These are phyloP conservation scores for Microcebus murinus DNA, from an alignment of 2,113 vertebrate genomes.

Conservation along the genomic window DNA sequence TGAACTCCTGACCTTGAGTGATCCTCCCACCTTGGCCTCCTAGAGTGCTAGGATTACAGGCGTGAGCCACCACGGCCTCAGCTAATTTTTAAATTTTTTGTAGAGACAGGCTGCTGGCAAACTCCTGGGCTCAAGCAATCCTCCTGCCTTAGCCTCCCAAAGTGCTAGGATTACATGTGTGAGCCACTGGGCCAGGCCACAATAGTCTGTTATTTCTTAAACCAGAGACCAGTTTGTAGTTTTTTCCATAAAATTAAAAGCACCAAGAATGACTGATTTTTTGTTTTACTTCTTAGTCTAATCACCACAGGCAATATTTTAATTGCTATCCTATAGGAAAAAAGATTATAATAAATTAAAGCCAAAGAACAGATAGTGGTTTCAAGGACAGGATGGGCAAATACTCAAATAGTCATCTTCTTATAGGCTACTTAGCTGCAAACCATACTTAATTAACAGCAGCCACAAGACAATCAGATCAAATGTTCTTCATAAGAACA, in stretches of 20 bases:
- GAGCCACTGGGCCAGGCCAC: too few relatives aligned
- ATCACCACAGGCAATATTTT: background rate
- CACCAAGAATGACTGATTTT: background rate
- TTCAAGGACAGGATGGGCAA: background rate
- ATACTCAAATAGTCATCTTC: background rate
- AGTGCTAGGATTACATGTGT: too few relatives aligned
- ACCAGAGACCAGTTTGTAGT: background rate
- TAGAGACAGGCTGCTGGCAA: too few relatives aligned
- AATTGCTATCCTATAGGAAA: background rate
- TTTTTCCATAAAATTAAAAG: conserved; percentile 41
- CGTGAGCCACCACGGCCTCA: too few relatives aligned
- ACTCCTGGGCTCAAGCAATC: too few relatives aligned
- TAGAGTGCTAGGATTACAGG: too few relatives aligned
- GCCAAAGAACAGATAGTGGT: background rate
- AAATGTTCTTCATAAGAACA: background rate
- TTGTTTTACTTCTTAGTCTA: conserved; percentile 26
- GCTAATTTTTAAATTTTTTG: too few relatives aligned
- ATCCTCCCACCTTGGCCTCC: too few relatives aligned
- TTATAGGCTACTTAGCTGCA: background rate
- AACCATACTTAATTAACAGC: background rate
- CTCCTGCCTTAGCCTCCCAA: too few relatives aligned
- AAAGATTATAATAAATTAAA: background rate
- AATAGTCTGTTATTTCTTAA: conserved; percentile 34
- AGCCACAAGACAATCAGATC: background rate
- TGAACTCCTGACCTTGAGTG: too few relatives aligned